Evolutionary conservation across 2,888 invertebrate genomes (phyloP), one percentile per base, ranked within the genome.

Genomic region (Drosophila seclusa): DNA sequence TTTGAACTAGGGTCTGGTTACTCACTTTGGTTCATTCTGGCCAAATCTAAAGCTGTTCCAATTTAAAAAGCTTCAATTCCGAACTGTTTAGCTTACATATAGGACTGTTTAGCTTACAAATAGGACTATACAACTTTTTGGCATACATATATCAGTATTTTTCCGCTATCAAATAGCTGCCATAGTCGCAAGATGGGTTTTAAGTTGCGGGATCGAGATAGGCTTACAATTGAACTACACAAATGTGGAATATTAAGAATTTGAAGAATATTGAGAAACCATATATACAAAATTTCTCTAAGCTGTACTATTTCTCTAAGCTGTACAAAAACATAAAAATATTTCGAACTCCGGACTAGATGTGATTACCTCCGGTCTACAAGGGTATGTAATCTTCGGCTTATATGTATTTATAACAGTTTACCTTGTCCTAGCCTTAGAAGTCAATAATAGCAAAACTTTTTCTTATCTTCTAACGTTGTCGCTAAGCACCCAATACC

Each of bases 391-490:
- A n/a, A 38, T 36, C 32, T 50, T 29, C 27, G 29, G 7, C 48
- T 45, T 29, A 13, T 38, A n/a, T 16, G 7, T 45, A 10, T 36
- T 27, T 42, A 24, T 58, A 40, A 38, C 36, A 16, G 45, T 21
- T 45, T 7, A 55, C 24, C 70, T 48, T 55, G 45, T 52, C 11
- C 61, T 50, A 49, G 57, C 59, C 16, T 7, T 27, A 40, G 45
- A 48, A 52, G 64, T 60, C 78, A 63, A 67, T 64, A 53, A 58
- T 48, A 54, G 52, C 70, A 68, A 65, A 78, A 78, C 76, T 75
- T 78, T 78, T 78, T 64, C 71, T 71, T 78, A 79, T 83, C 86
- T 70, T 58, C 68, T 38, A 71, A 70, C 68, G 68, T 67, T 79
- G 87, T 65, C 68, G 68, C 77, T 74, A 67, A 68, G 64, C 78